A percentile compares a stretch with the other conserved stretches of the same genome.
phyloP scores from a whole-genome alignment of 2,888 invertebrate species.

The Agrochola lychnidis region DNA sequence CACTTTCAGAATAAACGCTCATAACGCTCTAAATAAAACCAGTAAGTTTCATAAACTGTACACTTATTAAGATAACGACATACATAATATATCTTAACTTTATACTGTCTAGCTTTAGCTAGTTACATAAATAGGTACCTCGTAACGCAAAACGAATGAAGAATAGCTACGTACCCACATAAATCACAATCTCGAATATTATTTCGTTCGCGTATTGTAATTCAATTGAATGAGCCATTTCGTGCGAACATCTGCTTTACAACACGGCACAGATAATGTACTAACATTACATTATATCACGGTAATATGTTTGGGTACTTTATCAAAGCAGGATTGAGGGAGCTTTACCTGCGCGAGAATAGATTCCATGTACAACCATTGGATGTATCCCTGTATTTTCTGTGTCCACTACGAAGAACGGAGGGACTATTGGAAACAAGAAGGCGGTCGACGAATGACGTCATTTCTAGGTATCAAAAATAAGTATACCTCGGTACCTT shows the following conservation, averaged over 20 bases:
- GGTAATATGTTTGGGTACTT: slow-evolving; percentile 66
- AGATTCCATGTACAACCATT: slow-evolving; percentile 56
- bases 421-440: slow-evolving; percentile 8
- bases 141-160: slow-evolving; percentile 17
- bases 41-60: slow-evolving; percentile 6
- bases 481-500: background rate
- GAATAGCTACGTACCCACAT: slow-evolving; percentile 30
- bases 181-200: slow-evolving; percentile 52
- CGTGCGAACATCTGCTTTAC: slow-evolving; percentile 62
- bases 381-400: slow-evolving; percentile 52
- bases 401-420: slow-evolving; percentile 44
- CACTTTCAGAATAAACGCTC: no score
- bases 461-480: background rate
- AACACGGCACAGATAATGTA: slow-evolving; percentile 61
- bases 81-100: slow-evolving; percentile 1
- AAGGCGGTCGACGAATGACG: background rate
- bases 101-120: background rate
- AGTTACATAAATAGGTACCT: background rate
- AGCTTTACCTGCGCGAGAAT: slow-evolving; percentile 62
- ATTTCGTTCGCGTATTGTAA: slow-evolving; percentile 55
- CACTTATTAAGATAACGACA: slow-evolving; percentile 10
- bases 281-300: slow-evolving; percentile 62
- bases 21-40: slow-evolving; percentile 4
- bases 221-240: slow-evolving; percentile 65
- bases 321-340: slow-evolving; percentile 65